Base-by-base conservation (phyloP, 1,140 invertebrate genomes). In the Sinella curviseta region DNA sequence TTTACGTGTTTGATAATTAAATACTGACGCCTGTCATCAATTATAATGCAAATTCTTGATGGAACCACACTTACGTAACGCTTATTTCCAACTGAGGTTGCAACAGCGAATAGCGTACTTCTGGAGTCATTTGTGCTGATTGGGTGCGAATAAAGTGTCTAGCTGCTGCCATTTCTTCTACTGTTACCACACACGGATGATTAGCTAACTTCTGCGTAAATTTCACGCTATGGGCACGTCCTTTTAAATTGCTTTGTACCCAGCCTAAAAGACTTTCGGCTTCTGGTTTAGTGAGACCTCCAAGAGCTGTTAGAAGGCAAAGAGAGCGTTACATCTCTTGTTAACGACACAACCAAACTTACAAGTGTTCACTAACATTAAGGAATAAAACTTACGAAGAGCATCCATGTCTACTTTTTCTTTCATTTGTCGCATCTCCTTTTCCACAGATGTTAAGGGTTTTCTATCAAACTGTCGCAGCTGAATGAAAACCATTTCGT, bases 51-150 rank as follows among this genome's bases (percentile, higher is more conserved):
- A n/a, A n/a, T n/a, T n/a, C n/a, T n/a, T n/a, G n/a, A n/a, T n/a
- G n/a, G n/a, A 74, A 24, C 17, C 33, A 8, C 12, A 74, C 87
- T 89, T 88, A 94, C 93, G 92, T 94, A 12, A 95, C 92, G 88
- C 99, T 99, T 70, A 99, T 92, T 88, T 99, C 96, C 35, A 99
- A 89, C 81, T 94, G 93, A 0, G 97, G 96, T 85, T 97, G 94
- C 34, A 99, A 88, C 24, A 98, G 86, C 0, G 93, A 91, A 85
- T 93, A 96, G 84, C 94, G 90, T 84, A 94, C 93, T 82, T 97
- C 95, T 83, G 97, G 94, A 0, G 92, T 91, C 34, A 97, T 88
- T 83, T 93, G 91, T 85, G 95, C 92, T 74, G 94, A 91, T 84
- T 97, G 94, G 2, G 95, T 96, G 70, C 93, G 90, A 77, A 99